Evolutionary conservation across 2,113 vertebrate genomes (phyloP), one percentile per base, ranked within the genome.

Genomic region (Centrocercus urophasianus): DNA sequence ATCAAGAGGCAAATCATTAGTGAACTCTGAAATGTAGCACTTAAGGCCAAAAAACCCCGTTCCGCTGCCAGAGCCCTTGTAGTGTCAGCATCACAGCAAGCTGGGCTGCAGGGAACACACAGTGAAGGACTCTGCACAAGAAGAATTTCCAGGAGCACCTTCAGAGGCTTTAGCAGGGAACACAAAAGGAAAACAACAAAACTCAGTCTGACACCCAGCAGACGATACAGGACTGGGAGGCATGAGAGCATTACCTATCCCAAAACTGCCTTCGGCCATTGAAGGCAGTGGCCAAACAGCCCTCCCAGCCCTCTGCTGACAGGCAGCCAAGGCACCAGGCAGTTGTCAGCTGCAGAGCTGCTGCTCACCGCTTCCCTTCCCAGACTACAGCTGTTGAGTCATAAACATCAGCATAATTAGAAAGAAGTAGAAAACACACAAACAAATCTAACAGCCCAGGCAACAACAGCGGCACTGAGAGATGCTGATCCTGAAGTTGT

Each of bases 301-400:
- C 47, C 52, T 40, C 63, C 82, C 61, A 65, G 61, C 22, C 36
- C 77, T 66, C 7, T 67, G 71, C 95, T 93, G 95, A 94, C 59
- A 73, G 17, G 43, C 2, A 82, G 93, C 94, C 89, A 93, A 96
- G 63, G 89, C 81, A 87, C 63, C 70, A 90, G 77, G 73, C 32
- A 0, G 22, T 57, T 83, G 67, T 70, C 94, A 95, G 95, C 93
- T 89, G 95, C 93, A 63, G 50, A 80, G 91, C 63, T 3, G 20
- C 22, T 1, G 1, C 63, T 92, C 79, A 40, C 52, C 71, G 22
- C 74, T 66, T 43, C 69, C 89, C 84, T 73, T 45, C 84, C 81
- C 87, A 93, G 87, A 77, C 91, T 83, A 64, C 89, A 96, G 93
- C 91, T 96, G 91, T 38, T 20, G 79, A 85, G 93, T 48, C 89